A percentile compares a stretch with the other conserved stretches of the same genome.
phyloP scores from a whole-genome alignment of 2,797 vertebrate genomes.

The Apogon talboti region DNA sequence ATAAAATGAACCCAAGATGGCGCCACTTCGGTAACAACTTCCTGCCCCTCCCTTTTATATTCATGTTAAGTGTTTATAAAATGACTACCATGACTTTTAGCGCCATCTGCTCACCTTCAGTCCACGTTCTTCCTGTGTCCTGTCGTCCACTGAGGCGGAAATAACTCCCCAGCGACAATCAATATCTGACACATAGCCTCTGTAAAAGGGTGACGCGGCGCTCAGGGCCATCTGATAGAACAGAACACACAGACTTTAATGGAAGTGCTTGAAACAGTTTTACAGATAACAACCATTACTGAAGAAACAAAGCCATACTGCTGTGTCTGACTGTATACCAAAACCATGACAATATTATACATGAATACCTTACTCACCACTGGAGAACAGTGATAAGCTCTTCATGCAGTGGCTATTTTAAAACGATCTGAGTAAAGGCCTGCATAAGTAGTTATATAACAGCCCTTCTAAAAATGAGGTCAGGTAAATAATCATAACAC shows the following conservation, averaged over 20 bases:
- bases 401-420: neutral
- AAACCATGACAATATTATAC: neutral
- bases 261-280: neutral
- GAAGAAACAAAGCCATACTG: neutral
- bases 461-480: neutral
- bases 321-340: neutral
- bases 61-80: too few relatives aligned
- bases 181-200: constrained; percentile 94
- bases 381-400: neutral
- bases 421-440: neutral
- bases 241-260: neutral
- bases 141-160: constrained; percentile 96
- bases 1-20: too few relatives aligned
- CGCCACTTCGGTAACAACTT: too few relatives aligned
- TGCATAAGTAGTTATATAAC: neutral
- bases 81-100: too few relatives aligned
- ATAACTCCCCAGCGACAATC: constrained; percentile 99
- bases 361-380: too few relatives aligned
- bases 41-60: too few relatives aligned
- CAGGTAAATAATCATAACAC: constrained; percentile 6
- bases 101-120: constrained; percentile 85
- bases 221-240: constrained; percentile 94
- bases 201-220: constrained; percentile 96
- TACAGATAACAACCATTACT: neutral
- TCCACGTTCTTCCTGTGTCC: constrained; percentile 94